Base-by-base conservation (phyloP, 2,888 invertebrate species). In the Mylabris sibirica region DNA sequence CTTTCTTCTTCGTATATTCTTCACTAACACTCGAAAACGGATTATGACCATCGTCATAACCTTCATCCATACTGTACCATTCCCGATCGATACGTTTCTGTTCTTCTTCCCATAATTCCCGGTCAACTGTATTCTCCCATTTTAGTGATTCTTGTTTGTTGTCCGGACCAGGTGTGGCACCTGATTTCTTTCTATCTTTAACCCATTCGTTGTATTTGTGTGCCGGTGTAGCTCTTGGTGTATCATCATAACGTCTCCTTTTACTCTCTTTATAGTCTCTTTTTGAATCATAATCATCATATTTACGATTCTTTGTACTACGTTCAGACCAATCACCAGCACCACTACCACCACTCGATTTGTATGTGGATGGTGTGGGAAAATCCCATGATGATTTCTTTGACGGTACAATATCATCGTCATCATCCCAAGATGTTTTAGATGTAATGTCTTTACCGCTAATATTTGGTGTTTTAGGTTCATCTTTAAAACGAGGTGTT, bases 51-150 rank as follows among this genome's bases (percentile, higher is more conserved):
- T 97, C 96, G 69, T 93, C 93, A 81, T 93, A 93, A 87, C 89
- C 93, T 86, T 98, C 97, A 76, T 97, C 98, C 87, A 98, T 92
- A 73, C 92, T 93, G 83, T 99, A 99, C 99, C 99, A 99, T 79
- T 98, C 98, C 66, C 99, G 87, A 83, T 99, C 99, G 2, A 97
- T 85, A 74, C 95, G 89, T 76, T 92, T 91, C 82, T 97, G 95
- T 71, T 97, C 97, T 78, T 94, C 94, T 81, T 96, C 94, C 97
- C 97, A 98, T 61, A 93, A 87, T 17, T 92, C 90, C 53, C 91
- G 89, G 41, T 97, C 95, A 30, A 92, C 89, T 60, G 92, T 91
- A 17, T 88, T 84, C 35, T 87, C 89, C 89, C 89, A 90, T 85
- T 89, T 84, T 79, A 91, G 64, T 85, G 84, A 87, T 85, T 82